Base-by-base conservation (phyloP, 1,140 invertebrate species). In the Drosophila saltans region DNA sequence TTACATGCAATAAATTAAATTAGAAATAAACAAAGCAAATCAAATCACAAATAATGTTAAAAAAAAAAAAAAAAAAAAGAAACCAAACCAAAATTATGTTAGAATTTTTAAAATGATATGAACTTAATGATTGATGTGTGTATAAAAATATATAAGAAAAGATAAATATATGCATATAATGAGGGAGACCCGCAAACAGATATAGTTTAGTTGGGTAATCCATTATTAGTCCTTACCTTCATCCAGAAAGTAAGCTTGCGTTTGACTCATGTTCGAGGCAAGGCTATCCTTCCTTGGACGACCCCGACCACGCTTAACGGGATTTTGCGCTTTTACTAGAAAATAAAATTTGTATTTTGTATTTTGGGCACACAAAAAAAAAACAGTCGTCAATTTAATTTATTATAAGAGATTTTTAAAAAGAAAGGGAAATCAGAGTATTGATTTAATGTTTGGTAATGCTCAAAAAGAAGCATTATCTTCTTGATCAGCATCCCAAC, bases 271-370 rank as follows among this genome's bases (percentile, higher is more conserved):
- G 91, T 92, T 92, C 76, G 90, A 92, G 72, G 76, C 79, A 81
- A 91, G 80, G 75, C 91, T 94, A 81, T 94, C 94, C 85, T 94
- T 94, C 80, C 93, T 93, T 62, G 93, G 93, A 63, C 94, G 92
- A 33, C 94, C 93, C 55, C 93, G 91, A 66, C 93, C 93, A 55
- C 93, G 92, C 79, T 94, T 94, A 92, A 93, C 93, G 69, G 93
- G 93, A 80, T 78, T 92, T 71, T 74, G 65, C 67, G 75, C 73
- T 91, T 92, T 92, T 68, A 91, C 91, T 92, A 92, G 76, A 92
- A 92, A 81, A 86, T 89, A 92, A 81, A 81, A 90, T 16, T 16
- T 67, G 67, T 66, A 74, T 45, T 76, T 79, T 48, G 43, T 66
- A 43, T 71, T 43, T 62, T 52, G 73, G 60, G 59, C 65, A 72